A percentile compares a stretch with the other conserved stretches of the same genome.
phyloP scores from a whole-genome alignment of 2,113 vertebrate species.

The Rhagologus leucostigma region DNA sequence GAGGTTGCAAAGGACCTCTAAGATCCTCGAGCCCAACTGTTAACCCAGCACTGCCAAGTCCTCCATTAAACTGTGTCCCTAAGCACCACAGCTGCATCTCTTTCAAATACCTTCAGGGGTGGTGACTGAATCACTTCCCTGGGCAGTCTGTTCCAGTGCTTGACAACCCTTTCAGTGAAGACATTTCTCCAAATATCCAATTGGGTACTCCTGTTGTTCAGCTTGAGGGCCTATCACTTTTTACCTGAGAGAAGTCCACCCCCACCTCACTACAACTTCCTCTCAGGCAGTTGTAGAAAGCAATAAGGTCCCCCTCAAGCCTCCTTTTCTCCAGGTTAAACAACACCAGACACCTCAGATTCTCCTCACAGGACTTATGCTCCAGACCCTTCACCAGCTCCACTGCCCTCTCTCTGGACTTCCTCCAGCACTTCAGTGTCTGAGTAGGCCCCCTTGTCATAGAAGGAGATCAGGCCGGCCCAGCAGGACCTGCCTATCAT shows the following conservation, averaged over 20 bases:
- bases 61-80: not conserved
- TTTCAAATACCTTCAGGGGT: not conserved
- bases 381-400: not conserved
- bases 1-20: not conserved
- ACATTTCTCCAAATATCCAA: not conserved
- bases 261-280: not conserved
- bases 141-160: not conserved
- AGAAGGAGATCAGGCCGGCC: not conserved
- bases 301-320: not conserved
- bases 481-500: not conserved
- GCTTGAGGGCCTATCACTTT: not conserved
- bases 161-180: not conserved
- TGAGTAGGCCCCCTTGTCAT: not conserved
- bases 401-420: not conserved
- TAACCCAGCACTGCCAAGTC: not conserved
- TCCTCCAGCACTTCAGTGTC: not conserved
- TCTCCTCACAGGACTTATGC: not conserved
- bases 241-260: not conserved
- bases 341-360: not conserved
- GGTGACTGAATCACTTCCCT: not conserved
- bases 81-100: not conserved
- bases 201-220: not conserved
- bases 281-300: not conserved
- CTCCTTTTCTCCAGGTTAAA: not conserved
- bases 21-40: not conserved